Conservation (phyloP, 2,797 vertebrate species). For the Sebastes steindachneri region DNA sequence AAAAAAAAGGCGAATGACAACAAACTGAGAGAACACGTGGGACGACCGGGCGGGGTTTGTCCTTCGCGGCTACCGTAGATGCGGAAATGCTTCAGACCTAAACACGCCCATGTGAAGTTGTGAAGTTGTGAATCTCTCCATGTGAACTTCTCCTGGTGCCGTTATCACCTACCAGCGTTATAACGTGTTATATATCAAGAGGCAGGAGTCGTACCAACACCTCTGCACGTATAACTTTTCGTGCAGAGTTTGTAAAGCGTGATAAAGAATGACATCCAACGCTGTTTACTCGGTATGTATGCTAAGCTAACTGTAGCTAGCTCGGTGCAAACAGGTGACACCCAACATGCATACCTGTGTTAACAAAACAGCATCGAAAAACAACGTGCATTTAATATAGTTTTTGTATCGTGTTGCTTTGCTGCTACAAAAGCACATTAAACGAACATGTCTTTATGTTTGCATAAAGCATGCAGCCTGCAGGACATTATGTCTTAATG, state of each 20-base stretch:
- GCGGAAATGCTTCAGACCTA: slow-evolving; percentile 41
- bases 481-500: neutral
- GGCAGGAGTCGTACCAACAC: rapidly evolving
- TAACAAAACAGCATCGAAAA: too few species aligned
- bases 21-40: slow-evolving; percentile 42
- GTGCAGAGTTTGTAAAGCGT: neutral
- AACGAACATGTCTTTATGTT: neutral
- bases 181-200: neutral
- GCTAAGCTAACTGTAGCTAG: slow-evolving; percentile 40
- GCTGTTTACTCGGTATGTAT: slow-evolving; percentile 76
- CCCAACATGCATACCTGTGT: rapidly evolving
- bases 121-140: neutral
- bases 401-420: neutral
- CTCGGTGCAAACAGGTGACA: slow-evolving; percentile 9
- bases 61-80: slow-evolving; percentile 64
- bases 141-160: neutral
- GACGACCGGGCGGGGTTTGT: neutral
- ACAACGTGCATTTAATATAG: neutral
- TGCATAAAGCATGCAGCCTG: neutral
- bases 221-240: neutral
- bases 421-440: neutral
- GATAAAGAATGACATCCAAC: slow-evolving; percentile 73
- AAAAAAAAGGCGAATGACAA: slow-evolving; percentile 24
- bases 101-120: slow-evolving; percentile 72
- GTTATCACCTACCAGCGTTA: too few species aligned